Conservation (phyloP, 53 echinoderm and acorn worm genomes). For the Paracentrotus lividus region DNA sequence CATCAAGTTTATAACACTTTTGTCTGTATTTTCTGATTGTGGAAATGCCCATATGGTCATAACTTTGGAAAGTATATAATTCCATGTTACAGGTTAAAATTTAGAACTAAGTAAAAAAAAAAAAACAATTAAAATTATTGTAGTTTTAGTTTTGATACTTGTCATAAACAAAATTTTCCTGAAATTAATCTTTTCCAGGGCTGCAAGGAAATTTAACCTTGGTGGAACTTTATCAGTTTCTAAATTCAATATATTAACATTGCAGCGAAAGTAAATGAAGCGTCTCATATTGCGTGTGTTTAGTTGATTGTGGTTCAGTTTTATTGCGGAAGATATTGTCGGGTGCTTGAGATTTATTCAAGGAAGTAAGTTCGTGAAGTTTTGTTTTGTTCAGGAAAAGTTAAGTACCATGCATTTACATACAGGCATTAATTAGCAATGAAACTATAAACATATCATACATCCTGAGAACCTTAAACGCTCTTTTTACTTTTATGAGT, state of each 20-base stretch:
- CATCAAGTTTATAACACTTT: no score
- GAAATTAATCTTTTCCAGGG: neutral
- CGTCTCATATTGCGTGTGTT: neutral
- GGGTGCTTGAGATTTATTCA: neutral
- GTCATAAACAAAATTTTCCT: neutral
- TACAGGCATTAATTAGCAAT: no score
- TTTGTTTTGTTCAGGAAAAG: neutral
- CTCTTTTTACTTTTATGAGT: no score
- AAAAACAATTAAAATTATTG: neutral
- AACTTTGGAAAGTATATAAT: no score
- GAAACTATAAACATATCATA: neutral
- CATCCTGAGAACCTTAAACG: no score
- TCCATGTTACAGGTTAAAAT: neutral
- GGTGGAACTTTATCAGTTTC: neutral
- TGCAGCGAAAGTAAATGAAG: neutral
- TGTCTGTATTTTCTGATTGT: neutral
- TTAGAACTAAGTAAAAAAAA: no score
- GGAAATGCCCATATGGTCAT: neutral
- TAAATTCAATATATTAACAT: neutral
- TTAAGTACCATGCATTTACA: neutral
- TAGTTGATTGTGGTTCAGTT: neutral
- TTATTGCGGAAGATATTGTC: neutral
- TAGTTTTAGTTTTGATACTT: neutral
- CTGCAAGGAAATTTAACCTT: neutral
- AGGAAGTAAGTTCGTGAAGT: conserved; percentile 16